A percentile compares a stretch with the other conserved stretches of the same genome.
phyloP scores from a whole-genome alignment of 2,797 vertebrate genomes.

The Perdix hodgsoniae region DNA sequence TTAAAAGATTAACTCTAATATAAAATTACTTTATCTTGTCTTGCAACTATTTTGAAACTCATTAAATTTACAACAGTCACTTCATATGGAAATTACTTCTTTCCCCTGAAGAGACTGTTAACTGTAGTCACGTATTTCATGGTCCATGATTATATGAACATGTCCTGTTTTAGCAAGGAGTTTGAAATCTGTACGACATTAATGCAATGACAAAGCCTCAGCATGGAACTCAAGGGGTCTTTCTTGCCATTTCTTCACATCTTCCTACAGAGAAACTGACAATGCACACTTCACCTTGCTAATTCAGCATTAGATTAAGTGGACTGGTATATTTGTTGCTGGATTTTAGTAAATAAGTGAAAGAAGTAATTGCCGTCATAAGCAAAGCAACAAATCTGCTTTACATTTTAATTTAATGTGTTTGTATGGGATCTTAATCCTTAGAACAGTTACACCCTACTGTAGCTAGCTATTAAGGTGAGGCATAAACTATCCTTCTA shows the following conservation, averaged over 20 bases:
- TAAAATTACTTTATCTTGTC: slow-evolving; percentile 58
- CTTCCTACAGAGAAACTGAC: not conserved
- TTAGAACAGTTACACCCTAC: slow-evolving; percentile 37
- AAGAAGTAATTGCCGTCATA: slow-evolving; percentile 66
- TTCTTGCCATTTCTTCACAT: not conserved
- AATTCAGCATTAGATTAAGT: slow-evolving; percentile 66
- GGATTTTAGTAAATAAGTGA: slow-evolving; percentile 58
- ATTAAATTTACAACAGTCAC: slow-evolving; percentile 68
- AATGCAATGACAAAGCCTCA: not conserved
- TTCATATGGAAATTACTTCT: slow-evolving; percentile 61
- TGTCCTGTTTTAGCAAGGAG: slow-evolving; percentile 29
- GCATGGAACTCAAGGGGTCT: not conserved
- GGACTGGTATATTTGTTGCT: slow-evolving; percentile 55
- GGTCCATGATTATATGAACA: slow-evolving; percentile 26
- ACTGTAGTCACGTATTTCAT: slow-evolving; percentile 41
- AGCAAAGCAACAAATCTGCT: slow-evolving; percentile 51
- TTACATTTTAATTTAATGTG: slow-evolving; percentile 70
- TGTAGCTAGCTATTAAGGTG: slow-evolving; percentile 27
- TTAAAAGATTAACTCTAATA: slow-evolving; percentile 59
- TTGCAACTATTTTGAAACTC: slow-evolving; percentile 60
- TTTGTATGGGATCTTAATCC: slow-evolving; percentile 65
- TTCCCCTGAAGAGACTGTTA: slow-evolving; percentile 34
- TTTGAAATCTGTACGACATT: not conserved
- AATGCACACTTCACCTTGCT: slow-evolving; percentile 1
- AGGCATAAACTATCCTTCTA: slow-evolving; percentile 29